Percentiles rank a stretch among this genome's conserved stretches.
These are phyloP conservation scores for Mugil cephalus DNA, from an alignment of 2,113 vertebrate species.

Conservation along the genomic window DNA sequence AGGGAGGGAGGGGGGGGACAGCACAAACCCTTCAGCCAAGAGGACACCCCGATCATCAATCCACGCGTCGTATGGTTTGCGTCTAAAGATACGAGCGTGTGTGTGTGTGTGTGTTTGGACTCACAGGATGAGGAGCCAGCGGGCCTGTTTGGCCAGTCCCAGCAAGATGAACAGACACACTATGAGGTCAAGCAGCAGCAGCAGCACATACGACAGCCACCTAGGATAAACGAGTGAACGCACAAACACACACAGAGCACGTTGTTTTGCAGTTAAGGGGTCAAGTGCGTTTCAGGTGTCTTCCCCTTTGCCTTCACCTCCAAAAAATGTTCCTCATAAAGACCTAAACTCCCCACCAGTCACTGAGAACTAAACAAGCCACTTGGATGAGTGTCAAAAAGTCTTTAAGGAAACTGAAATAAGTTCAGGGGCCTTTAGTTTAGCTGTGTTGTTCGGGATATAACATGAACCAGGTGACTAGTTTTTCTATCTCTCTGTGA, in stretches of 20 bases:
- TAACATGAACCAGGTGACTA: too few species aligned
- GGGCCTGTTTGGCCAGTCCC: constrained; percentile 92
- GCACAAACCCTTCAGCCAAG: constrained; percentile 45
- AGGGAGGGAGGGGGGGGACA: constrained; percentile 16
- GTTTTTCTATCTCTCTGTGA: too few species aligned
- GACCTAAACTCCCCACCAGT: too few species aligned
- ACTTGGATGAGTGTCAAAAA: too few species aligned
- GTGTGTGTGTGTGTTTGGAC: constrained; percentile 59
- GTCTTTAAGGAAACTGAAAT: too few species aligned
- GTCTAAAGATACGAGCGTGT: constrained; percentile 7
- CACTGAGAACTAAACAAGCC: too few species aligned
- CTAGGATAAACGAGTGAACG: constrained; percentile 76
- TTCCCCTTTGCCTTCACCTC: too few species aligned
- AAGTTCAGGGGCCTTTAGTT: too few species aligned
- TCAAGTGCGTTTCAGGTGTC: too few species aligned
- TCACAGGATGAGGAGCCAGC: constrained; percentile 93
- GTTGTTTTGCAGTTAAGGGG: too few species aligned
- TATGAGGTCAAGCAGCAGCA: constrained; percentile 90
- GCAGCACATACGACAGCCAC: constrained; percentile 91
- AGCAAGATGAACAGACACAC: constrained; percentile 92
- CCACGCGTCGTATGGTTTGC: constrained; percentile 7
- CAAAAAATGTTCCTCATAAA: too few species aligned
- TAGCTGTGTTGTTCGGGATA: too few species aligned
- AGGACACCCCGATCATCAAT: constrained; percentile 30
- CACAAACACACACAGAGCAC: constrained; percentile 18